A percentile compares a stretch with the other conserved stretches of the same genome.
Conservation (phyloP, 92 coral and sea anemone genomes). For the Porites evermanni region DNA sequence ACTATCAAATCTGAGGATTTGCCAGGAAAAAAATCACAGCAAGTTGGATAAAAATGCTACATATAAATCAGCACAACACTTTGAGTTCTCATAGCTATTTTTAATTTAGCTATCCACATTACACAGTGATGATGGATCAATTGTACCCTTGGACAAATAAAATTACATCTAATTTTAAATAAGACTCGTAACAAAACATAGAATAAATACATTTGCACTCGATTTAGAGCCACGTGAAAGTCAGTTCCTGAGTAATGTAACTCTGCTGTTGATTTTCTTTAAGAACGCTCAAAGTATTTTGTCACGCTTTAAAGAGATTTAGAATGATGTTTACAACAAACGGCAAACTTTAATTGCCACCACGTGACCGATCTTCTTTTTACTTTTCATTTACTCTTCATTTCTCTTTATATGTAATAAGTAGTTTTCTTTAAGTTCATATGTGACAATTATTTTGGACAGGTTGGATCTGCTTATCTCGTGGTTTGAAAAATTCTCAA, state of each 20-base stretch:
- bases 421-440: too few relatives aligned
- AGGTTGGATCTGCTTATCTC: too few relatives aligned
- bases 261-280: conserved; percentile 1
- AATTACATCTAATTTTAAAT: conserved; percentile 21
- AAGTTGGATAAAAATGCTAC: too few relatives aligned
- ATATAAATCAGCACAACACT: neutral
- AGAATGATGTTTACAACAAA: too few relatives aligned
- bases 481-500: too few relatives aligned
- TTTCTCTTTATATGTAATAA: too few relatives aligned
- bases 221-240: neutral
- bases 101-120: conserved; percentile 4
- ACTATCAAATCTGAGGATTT: too few relatives aligned
- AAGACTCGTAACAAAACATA: conserved; percentile 4
- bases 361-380: too few relatives aligned
- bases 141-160: conserved; percentile 4
- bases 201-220: conserved; percentile 25
- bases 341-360: too few relatives aligned
- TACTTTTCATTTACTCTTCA: too few relatives aligned
- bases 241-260: neutral
- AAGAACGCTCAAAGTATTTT: neutral
- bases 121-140: neutral
- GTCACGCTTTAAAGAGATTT: neutral
- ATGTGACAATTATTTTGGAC: too few relatives aligned
- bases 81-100: neutral
- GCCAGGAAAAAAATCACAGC: too few relatives aligned